Evolutionary conservation across 2,888 invertebrate species (phyloP).

Genomic region (Muscina levida): DNA sequence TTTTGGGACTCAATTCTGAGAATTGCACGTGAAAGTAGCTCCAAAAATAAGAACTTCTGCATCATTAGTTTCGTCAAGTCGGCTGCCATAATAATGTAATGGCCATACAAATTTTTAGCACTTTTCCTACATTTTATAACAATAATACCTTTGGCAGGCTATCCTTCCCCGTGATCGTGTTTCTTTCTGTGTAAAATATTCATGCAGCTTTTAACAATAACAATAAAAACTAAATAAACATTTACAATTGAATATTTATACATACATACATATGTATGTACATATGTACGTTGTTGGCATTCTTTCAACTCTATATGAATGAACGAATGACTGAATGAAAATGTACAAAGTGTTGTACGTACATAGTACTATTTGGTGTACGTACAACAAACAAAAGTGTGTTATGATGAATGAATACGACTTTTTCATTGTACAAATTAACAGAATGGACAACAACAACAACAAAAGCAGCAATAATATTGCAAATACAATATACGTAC

Average conservation of each 20-base stretch:
- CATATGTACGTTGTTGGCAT: conserved; percentile 46
- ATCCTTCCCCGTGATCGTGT: conserved; percentile 5
- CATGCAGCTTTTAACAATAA: conserved; percentile 17
- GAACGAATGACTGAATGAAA: conserved; percentile 2
- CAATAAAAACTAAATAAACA: conserved; percentile 47
- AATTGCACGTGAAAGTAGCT: too few species aligned
- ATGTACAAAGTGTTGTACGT: background rate
- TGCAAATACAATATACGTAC: too few species aligned
- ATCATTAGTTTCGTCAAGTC: too few species aligned
- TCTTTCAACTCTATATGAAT: background rate
- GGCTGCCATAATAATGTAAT: too few species aligned
- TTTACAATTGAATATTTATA: conserved; percentile 42
- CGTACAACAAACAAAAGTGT: background rate
- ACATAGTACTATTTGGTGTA: background rate
- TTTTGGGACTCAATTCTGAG: too few species aligned
- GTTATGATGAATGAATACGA: conserved; percentile 9
- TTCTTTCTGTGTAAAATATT: background rate
- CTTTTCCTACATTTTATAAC: too few species aligned
- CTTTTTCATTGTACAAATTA: conserved; percentile 6
- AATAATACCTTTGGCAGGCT: too few species aligned
- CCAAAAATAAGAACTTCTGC: too few species aligned
- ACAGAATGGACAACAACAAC: background rate
- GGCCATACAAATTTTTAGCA: too few species aligned
- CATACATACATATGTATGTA: conserved; percentile 37
- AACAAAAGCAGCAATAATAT: too few species aligned